Percentiles rank a stretch among this genome's conserved stretches.
These are phyloP conservation scores for Drosophila trichaetosa DNA, from an alignment of 2,888 invertebrate genomes.

Conservation along the genomic window DNA sequence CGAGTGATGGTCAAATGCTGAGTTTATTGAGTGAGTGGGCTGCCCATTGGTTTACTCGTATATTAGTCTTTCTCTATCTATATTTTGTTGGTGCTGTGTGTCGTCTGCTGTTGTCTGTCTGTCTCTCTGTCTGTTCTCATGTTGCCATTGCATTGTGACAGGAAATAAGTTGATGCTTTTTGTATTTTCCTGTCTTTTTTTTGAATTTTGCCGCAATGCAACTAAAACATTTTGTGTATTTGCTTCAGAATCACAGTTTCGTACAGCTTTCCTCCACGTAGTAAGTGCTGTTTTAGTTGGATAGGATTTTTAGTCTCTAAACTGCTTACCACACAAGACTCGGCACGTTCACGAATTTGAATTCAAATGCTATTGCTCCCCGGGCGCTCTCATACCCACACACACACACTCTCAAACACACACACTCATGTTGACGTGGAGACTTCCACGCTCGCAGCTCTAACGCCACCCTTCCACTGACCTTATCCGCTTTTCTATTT, in stretches of 20 bases:
- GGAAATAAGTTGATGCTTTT: constrained; percentile 49
- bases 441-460: constrained; percentile 8
- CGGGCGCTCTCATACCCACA: constrained; percentile 17
- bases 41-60: constrained; percentile 24
- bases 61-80: constrained; percentile 13
- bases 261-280: constrained; percentile 14
- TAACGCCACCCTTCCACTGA: constrained; percentile 42
- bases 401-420: constrained; percentile 8
- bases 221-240: constrained; percentile 35
- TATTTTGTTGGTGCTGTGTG: background rate
- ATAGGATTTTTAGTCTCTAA: constrained; percentile 46
- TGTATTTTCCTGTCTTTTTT: constrained; percentile 6
- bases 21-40: constrained; percentile 46
- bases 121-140: constrained; percentile 27
- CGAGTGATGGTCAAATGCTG: constrained; percentile 26
- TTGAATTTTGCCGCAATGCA: constrained; percentile 43
- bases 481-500: constrained; percentile 60
- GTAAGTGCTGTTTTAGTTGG: background rate
- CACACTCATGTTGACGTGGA: constrained; percentile 6
- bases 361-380: constrained; percentile 70
- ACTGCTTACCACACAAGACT: constrained; percentile 51
- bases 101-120: constrained; percentile 3
- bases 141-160: constrained; percentile 46
- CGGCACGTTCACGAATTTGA: constrained; percentile 72
- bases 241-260: constrained; percentile 32